These are phyloP conservation scores for Cassiopea andromeda DNA, from an alignment of 30 jellyfish, hydroid and myxozoan genomes.

Conservation along the genomic window DNA sequence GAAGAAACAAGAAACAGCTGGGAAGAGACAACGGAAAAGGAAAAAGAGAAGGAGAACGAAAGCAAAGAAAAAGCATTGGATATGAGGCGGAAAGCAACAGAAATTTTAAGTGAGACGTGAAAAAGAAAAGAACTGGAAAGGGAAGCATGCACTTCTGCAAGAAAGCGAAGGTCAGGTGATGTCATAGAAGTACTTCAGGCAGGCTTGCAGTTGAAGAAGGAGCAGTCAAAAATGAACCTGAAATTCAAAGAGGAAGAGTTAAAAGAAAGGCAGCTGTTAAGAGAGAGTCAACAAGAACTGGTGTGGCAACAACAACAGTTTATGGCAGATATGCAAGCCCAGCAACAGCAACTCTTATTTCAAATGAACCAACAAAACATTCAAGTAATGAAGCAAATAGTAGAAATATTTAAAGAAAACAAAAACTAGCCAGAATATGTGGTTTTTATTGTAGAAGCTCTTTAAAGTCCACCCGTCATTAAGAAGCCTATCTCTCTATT, in stretches of 20 bases:
- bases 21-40: conserved; percentile 31
- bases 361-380: conserved; percentile 51
- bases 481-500: background rate
- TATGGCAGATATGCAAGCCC: conserved; percentile 61
- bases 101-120: conserved; percentile 37
- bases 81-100: conserved; percentile 62
- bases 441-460: background rate
- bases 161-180: conserved; percentile 40
- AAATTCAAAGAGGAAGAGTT: conserved; percentile 15
- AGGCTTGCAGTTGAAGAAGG: conserved; percentile 46
- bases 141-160: conserved; percentile 22
- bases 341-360: conserved; percentile 46
- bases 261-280: conserved; percentile 30
- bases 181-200: conserved; percentile 19
- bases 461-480: background rate
- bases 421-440: conserved; percentile 20
- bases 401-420: conserved; percentile 12
- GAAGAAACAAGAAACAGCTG: conserved; percentile 9
- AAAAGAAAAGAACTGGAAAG: conserved; percentile 46
- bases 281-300: conserved; percentile 55
- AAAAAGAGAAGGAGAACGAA: conserved; percentile 41
- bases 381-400: conserved; percentile 24
- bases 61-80: conserved; percentile 45
- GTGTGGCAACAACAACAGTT: conserved; percentile 45
- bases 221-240: conserved; percentile 21